phyloP scores from a whole-genome alignment of 2,888 invertebrate species.

The Caenorhabditis wallacei region DNA sequence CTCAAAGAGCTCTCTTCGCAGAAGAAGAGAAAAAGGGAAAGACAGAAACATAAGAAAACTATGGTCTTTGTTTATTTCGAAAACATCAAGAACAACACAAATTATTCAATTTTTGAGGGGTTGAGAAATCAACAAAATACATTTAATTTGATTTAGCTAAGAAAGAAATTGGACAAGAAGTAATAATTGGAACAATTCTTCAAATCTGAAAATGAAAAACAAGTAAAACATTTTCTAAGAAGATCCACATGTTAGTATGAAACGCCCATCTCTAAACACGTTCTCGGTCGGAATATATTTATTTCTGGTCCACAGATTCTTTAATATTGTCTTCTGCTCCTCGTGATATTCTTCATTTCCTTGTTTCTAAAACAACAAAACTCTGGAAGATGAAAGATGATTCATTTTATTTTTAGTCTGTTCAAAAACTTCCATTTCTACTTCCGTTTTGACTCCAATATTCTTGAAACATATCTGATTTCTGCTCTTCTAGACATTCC shows the following conservation, averaged over 20 bases:
- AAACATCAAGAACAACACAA: neutral
- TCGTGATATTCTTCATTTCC: neutral
- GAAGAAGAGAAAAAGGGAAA: neutral
- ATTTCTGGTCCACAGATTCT: neutral
- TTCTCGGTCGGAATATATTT: neutral
- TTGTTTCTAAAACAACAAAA: slow-evolving; percentile 8
- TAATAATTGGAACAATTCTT: neutral
- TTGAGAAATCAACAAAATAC: neutral
- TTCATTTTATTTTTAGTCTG: slow-evolving; percentile 12
- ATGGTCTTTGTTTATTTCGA: slow-evolving; percentile 44
- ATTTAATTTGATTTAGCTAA: neutral
- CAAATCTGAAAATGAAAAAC: no score
- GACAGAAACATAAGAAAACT: slow-evolving; percentile 25
- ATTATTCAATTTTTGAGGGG: neutral
- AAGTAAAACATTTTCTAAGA: no score
- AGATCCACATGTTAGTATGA: no score
- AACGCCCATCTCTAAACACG: no score
- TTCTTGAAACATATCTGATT: slow-evolving; percentile 23
- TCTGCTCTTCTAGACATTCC: slow-evolving; percentile 8
- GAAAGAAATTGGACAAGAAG: neutral
- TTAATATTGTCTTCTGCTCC: neutral
- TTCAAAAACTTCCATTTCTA: neutral
- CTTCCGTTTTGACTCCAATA: neutral
- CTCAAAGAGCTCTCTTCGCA: slow-evolving; percentile 42
- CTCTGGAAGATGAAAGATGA: neutral